Conservation (phyloP, 1,140 invertebrate species). For the Dufourea novaeangliae region DNA sequence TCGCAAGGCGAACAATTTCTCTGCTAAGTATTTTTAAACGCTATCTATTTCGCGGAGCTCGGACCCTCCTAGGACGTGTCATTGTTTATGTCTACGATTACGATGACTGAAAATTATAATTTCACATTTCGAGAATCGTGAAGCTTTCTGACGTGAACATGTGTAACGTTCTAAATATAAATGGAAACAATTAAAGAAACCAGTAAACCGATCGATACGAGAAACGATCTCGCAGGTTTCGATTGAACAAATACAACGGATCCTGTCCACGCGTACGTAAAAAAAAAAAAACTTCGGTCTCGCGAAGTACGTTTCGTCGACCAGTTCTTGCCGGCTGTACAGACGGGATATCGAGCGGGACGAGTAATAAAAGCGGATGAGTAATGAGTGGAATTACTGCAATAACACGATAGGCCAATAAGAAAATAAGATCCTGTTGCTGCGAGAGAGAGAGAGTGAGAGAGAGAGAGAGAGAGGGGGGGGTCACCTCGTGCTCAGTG, state of each 20-base stretch:
- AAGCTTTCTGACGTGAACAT: no score
- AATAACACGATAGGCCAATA: constrained; percentile 1
- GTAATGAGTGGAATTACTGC: background rate
- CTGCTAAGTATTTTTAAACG: no score
- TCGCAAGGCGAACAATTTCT: no score
- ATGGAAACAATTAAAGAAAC: background rate
- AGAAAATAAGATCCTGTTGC: background rate
- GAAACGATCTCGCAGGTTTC: background rate
- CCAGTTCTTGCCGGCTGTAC: constrained; percentile 1
- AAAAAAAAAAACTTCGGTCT: background rate
- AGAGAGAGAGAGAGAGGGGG: no score
- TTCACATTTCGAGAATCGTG: no score
- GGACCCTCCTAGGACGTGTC: no score
- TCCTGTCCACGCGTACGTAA: constrained; percentile 16
- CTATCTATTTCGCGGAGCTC: no score
- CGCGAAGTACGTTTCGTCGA: background rate
- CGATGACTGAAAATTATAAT: no score
- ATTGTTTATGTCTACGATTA: no score
- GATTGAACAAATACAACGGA: background rate
- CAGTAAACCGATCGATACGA: background rate
- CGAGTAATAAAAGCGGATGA: constrained; percentile 5
- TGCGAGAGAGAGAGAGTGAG: no score
- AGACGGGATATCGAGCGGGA: background rate
- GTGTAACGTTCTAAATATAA: no score
- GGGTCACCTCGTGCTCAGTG: background rate